Evolutionary conservation across 1,140 invertebrate species (phyloP).

Genomic region (Ips typographus): DNA sequence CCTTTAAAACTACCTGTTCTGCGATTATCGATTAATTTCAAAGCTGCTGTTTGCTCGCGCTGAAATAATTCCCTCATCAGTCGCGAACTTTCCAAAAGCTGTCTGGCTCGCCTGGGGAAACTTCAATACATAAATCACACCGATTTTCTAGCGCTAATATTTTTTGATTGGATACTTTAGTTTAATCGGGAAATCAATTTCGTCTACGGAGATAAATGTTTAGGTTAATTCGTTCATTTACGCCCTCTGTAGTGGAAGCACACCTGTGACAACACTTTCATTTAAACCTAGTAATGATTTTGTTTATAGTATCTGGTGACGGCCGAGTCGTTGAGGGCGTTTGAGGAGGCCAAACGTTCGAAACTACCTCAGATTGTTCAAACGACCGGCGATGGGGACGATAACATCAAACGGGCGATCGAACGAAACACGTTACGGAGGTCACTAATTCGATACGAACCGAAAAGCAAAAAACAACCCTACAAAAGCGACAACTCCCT

Average conservation of each 20-base stretch:
- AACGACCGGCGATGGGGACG: constrained; percentile 54
- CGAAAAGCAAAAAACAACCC: constrained; percentile 55
- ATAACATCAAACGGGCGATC: constrained; percentile 65
- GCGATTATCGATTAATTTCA: background rate
- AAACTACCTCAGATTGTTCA: constrained; percentile 56
- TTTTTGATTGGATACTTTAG: no score
- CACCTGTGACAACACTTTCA: no score
- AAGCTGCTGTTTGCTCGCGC: background rate
- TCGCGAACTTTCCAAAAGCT: no score
- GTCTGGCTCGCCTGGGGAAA: no score
- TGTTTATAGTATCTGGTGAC: constrained; percentile 60
- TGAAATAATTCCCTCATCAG: background rate
- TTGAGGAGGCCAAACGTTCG: constrained; percentile 65
- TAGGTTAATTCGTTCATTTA: no score
- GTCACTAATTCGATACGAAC: constrained; percentile 57
- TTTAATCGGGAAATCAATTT: no score
- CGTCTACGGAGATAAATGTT: no score
- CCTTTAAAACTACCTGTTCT: constrained; percentile 2
- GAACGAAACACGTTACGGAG: constrained; percentile 67
- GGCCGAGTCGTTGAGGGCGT: constrained; percentile 63
- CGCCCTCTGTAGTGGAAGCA: no score
- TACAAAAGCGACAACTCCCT: constrained; percentile 66
- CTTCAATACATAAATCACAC: no score
- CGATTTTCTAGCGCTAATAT: no score
- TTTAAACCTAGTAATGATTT: background rate